A percentile compares a stretch with the other conserved stretches of the same genome.
phyloP scores from a whole-genome alignment of 1,140 invertebrate genomes.

The Plodia interpunctella region DNA sequence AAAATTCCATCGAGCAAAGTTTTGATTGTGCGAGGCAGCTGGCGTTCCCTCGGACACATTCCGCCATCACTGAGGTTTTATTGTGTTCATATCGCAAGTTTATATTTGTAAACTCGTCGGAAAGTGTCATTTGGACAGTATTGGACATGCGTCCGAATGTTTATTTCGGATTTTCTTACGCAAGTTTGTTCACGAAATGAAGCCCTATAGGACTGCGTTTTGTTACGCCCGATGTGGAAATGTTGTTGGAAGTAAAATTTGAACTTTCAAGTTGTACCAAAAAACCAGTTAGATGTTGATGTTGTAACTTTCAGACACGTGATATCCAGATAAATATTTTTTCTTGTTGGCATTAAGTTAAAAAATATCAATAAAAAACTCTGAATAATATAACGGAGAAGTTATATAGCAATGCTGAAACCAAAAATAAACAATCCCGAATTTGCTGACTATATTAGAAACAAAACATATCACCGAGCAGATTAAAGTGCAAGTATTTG shows the following conservation, averaged over 20 bases:
- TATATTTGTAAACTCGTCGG: conserved; percentile 13
- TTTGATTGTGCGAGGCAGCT: conserved; percentile 17
- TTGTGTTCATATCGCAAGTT: conserved; percentile 19
- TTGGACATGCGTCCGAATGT: conserved; percentile 2
- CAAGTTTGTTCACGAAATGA: conserved; percentile 2
- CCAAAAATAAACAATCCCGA: no score
- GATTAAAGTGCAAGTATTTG: background rate
- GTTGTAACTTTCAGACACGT: no score
- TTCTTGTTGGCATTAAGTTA: no score
- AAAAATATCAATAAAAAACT: no score
- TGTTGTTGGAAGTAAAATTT: no score
- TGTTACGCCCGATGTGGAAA: background rate
- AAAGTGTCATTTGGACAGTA: conserved; percentile 21
- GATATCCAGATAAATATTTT: no score
- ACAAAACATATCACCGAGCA: no score
- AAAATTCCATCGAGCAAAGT: conserved; percentile 18
- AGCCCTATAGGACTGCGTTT: background rate
- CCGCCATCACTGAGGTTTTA: conserved; percentile 30
- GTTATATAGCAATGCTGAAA: no score
- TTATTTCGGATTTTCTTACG: conserved; percentile 1
- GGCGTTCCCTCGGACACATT: conserved; percentile 20
- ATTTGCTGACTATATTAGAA: no score
- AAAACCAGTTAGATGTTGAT: no score
- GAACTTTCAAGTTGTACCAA: no score
- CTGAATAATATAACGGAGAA: no score